phyloP scores from a whole-genome alignment of 2,797 vertebrate genomes.

The Craterocephalus amniculus region DNA sequence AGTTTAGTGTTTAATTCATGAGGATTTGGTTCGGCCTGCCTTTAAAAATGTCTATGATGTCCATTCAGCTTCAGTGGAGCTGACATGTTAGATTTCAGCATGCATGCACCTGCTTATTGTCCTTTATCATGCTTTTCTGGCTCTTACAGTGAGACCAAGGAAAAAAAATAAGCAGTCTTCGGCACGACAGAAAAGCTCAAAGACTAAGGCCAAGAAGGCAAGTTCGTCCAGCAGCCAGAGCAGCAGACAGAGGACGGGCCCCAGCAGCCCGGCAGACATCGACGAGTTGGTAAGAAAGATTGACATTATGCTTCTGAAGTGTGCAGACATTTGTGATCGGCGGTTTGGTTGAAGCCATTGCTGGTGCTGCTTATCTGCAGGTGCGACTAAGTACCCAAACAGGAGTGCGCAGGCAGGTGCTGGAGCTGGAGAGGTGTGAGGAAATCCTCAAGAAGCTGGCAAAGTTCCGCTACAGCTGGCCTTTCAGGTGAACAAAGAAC shows the following conservation, averaged over 20 bases:
- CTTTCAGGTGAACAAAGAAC: constrained; percentile 89
- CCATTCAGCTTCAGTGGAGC: not conserved
- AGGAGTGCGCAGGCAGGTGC: constrained; percentile 81
- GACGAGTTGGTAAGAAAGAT: constrained; percentile 90
- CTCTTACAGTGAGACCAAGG: constrained; percentile 89
- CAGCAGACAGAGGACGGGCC: constrained; percentile 67
- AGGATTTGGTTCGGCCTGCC: not conserved
- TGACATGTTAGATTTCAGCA: too few relatives aligned
- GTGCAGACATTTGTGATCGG: too few relatives aligned
- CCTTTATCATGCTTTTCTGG: constrained; percentile 12
- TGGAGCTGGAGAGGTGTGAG: constrained; percentile 94
- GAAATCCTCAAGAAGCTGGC: constrained; percentile 92
- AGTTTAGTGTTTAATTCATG: not conserved
- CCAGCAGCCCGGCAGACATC: constrained; percentile 88
- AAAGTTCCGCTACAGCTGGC: constrained; percentile 97
- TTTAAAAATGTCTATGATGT: not conserved
- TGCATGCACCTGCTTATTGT: not conserved
- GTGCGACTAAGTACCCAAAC: constrained; percentile 87
- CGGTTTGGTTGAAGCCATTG: not conserved
- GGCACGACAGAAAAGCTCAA: constrained; percentile 78
- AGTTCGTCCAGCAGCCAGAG: constrained; percentile 69
- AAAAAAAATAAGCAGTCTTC: constrained; percentile 87
- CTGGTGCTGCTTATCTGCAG: constrained; percentile 67
- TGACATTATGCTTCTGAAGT: rapidly evolving
- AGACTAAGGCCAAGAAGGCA: constrained; percentile 87